A percentile compares a stretch with the other conserved stretches of the same genome.
Evolutionary conservation across 2,888 invertebrate species (phyloP).

Genomic region (Amiota minor): DNA sequence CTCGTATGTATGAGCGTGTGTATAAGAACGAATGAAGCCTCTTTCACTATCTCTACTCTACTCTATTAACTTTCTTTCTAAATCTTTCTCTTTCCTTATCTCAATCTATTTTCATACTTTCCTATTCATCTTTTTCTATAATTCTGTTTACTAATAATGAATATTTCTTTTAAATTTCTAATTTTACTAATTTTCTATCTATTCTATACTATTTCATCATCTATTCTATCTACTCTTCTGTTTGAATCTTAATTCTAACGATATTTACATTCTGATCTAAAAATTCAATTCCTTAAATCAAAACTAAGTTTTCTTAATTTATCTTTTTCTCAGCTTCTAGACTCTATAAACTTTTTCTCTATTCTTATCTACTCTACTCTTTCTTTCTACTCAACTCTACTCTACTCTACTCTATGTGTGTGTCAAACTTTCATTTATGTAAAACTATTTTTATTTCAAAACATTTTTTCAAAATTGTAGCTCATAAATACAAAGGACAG

Average conservation of each 20-base stretch:
- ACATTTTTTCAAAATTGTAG: constrained; percentile 34
- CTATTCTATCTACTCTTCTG: background rate
- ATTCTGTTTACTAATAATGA: no score
- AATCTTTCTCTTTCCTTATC: background rate
- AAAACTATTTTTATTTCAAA: constrained; percentile 40
- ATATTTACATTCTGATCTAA: background rate
- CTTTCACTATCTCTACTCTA: background rate
- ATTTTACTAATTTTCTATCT: background rate
- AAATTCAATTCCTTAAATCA: background rate
- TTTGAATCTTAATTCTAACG: background rate
- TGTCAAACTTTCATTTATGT: constrained; percentile 32
- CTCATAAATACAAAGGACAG: constrained; percentile 35
- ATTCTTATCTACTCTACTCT: constrained; percentile 11
- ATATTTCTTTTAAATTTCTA: no score
- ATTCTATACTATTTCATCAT: background rate
- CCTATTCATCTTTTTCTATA: no score
- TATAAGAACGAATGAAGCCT: background rate
- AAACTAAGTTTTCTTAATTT: background rate
- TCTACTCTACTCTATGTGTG: constrained; percentile 24
- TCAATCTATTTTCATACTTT: background rate
- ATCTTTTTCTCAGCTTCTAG: background rate
- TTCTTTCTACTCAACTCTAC: constrained; percentile 22
- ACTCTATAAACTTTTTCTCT: background rate
- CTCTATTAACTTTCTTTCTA: background rate
- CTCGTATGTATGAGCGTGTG: no score